Evolutionary conservation across 2,113 vertebrate genomes (phyloP).

Genomic region (Amblyornis subalaris): DNA sequence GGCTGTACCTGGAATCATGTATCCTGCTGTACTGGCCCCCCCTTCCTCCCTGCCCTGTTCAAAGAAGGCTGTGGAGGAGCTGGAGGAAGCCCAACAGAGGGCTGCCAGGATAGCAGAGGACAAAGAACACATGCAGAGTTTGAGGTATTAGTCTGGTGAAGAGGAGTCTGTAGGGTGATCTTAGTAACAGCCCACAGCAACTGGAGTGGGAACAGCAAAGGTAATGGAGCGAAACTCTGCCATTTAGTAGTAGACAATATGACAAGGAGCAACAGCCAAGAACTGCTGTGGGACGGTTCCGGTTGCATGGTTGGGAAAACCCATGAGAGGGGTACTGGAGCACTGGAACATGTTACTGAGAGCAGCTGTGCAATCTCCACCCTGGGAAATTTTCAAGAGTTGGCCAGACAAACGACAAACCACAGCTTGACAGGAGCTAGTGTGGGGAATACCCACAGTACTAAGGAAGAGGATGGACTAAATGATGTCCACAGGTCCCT

Average conservation of each 20-base stretch:
- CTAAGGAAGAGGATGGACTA: not conserved
- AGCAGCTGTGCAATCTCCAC: not conserved
- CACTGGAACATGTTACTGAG: not conserved
- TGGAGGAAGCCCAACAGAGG: not conserved
- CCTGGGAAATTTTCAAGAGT: not conserved
- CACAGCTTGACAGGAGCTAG: not conserved
- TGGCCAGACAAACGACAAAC: not conserved
- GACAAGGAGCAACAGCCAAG: not conserved
- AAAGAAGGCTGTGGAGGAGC: not conserved
- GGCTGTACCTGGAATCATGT: not conserved
- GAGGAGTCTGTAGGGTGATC: not conserved
- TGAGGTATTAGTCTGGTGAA: not conserved
- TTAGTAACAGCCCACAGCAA: not conserved
- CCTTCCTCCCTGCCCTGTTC: rapidly evolving
- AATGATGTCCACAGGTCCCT: not conserved
- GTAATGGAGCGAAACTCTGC: not conserved
- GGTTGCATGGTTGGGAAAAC: not conserved
- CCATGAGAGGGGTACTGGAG: not conserved
- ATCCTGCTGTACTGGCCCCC: not conserved
- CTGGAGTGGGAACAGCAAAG: not conserved
- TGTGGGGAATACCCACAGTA: not conserved
- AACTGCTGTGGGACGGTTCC: not conserved
- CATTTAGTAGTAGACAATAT: not conserved
- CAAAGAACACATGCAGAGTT: not conserved
- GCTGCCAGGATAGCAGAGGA: not conserved